Base-by-base conservation (phyloP, 2,797 vertebrate genomes). In the Dryobates pubescens region DNA sequence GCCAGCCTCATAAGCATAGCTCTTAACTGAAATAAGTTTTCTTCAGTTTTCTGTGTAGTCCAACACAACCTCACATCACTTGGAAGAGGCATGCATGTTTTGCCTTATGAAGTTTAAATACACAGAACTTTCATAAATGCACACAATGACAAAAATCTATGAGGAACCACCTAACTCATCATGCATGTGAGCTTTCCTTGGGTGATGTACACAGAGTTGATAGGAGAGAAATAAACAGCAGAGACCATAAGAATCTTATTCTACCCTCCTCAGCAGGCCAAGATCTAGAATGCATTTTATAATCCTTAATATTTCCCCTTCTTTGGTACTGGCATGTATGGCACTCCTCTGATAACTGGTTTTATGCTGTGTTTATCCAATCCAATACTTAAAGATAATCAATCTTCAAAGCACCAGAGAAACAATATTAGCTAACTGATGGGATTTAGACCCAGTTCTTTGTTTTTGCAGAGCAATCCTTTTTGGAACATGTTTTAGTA, bases 401-500 rank as follows among this genome's bases (percentile, higher is more conserved):
- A 77, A 73, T 47, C 24, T 91, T 67, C 64, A 68, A 90, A 71
- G 54, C 53, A 65, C 18, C 32, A 72, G 36, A 69, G 57, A 68
- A 84, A 54, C 68, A 24, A 32, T 51, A 75, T 38, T 63, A 92
- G 68, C 45, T 81, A 79, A 82, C 36, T 57, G 45, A 89, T 58
- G 61, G 57, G 70, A 88, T 81, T 90, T 91, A 86, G 49, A 77
- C 51, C 51, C 30, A 65, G 58, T 72, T 84, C 49, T 82, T 82
- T 83, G 22, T 86, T 96, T 94, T 88, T 86, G 41, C 64, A 93
- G 62, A 57, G n/a, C 53, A 89, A 82, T 94, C 84, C 27, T 79
- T 94, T 79, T 87, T 92, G 93, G 95, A 97, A 94, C 51, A 41
- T 64, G 43, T 92, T 92, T 91, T 62, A 67, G 93, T 72, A 87